Evolutionary conservation across 2,113 vertebrate genomes (phyloP).

Genomic region (Phainopepla nitens): DNA sequence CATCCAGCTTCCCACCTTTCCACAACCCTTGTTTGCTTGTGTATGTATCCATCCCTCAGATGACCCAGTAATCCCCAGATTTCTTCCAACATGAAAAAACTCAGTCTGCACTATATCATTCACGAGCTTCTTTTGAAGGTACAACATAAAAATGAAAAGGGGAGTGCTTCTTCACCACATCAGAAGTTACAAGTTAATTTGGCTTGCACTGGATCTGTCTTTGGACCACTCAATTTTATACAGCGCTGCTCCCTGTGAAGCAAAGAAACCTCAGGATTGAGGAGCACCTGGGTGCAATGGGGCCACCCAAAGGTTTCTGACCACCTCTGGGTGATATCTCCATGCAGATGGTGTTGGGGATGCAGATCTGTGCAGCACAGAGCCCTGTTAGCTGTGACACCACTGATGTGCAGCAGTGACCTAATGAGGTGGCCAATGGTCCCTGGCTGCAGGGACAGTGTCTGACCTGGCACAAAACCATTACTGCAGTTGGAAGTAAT

Average conservation of each 20-base stretch:
- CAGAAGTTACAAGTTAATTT: neutral
- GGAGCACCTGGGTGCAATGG: fast-evolving
- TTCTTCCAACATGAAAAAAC: neutral
- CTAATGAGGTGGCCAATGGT: fast-evolving
- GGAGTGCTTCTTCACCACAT: fast-evolving
- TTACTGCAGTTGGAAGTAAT: neutral
- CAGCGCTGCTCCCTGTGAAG: neutral
- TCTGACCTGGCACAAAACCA: fast-evolving
- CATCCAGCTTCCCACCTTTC: neutral
- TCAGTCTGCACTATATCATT: neutral
- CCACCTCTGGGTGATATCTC: neutral
- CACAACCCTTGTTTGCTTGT: neutral
- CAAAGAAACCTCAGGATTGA: fast-evolving
- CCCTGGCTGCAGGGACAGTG: fast-evolving
- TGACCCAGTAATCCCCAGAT: neutral
- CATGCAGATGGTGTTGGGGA: fast-evolving
- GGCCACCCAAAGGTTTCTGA: neutral
- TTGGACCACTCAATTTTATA: neutral
- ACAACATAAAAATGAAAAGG: neutral
- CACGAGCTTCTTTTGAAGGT: neutral
- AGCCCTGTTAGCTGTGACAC: neutral
- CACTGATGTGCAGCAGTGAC: neutral
- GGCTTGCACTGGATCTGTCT: neutral
- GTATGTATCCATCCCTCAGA: neutral
- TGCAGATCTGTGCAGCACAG: neutral